Evolutionary conservation across 2,797 vertebrate species (phyloP).

Genomic region (Pseudochirops cupreus): DNA sequence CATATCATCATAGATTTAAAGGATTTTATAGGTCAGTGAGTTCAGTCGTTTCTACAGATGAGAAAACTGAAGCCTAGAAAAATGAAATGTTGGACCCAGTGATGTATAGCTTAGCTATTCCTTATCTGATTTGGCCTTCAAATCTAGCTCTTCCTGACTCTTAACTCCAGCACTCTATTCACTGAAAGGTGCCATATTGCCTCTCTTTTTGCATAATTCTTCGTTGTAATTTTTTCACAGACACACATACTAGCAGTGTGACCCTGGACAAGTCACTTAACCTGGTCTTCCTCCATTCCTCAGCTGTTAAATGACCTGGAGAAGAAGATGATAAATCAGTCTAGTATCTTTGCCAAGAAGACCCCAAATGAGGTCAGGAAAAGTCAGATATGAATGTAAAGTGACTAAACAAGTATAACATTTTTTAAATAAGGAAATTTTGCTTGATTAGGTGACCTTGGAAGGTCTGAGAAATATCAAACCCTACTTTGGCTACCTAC

Average conservation of each 20-base stretch:
- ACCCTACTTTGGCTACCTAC: background rate
- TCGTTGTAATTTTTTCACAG: background rate
- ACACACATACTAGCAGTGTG: background rate
- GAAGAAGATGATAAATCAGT: background rate
- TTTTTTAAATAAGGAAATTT: background rate
- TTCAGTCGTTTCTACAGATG: background rate
- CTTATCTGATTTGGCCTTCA: background rate
- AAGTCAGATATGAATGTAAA: background rate
- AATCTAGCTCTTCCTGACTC: background rate
- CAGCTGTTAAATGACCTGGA: background rate
- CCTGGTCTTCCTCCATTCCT: background rate
- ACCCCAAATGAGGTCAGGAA: background rate
- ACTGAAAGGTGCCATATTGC: background rate
- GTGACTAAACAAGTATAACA: background rate
- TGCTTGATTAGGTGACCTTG: background rate
- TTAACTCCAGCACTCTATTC: background rate
- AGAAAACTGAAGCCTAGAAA: background rate
- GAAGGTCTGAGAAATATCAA: background rate
- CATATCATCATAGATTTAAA: background rate
- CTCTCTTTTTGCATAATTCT: background rate
- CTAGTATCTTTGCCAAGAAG: background rate
- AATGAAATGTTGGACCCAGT: background rate
- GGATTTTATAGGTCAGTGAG: background rate
- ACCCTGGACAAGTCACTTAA: background rate
- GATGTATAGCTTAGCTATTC: background rate